Evolutionary conservation across 2,888 invertebrate species (phyloP), one percentile per base, ranked within the genome.

Genomic region (Lochmaea crataegi): DNA sequence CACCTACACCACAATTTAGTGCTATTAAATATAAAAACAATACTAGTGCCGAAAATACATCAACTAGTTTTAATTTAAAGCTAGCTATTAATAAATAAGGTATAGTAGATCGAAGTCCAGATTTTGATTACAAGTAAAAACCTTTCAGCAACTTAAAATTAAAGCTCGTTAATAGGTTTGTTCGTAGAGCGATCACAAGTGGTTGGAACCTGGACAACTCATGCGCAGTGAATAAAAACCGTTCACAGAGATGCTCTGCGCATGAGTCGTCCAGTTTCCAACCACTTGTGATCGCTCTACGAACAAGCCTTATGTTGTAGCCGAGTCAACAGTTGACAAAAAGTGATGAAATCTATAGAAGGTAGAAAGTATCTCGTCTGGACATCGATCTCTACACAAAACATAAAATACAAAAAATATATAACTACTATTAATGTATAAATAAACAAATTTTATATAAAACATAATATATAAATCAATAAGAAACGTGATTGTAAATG

Each of bases 1-100:
- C 67, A 72, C 75, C 72, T 72, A 72, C 70, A 75, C 72, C 72
- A 71, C 26, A 71, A 12, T 64, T 68, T 51, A 73, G 72, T 73
- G 72, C 72, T 51, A 42, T 64, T 69, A 64, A 69, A 63, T 61
- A 38, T 38, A 51, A 71, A 60, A 71, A 68, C 18, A 58, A 71
- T 68, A 63, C 45, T 65, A 74, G 67, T 71, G 68, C 67, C 57
- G 58, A 41, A 57, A 56, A 51, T n/a, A 51, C 48, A 51, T 18
- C 32, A 41, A 48, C 32, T 53, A 53, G 56, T 32, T 53, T 51
- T 26, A 51, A 65, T 22, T 22, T 65, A 51, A 53, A 66, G 51
- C 53, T 65, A 38, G 56, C 66, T 65, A 60, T 26, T 60, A 60
- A 14, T 26, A 60, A 60, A 32, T 10, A 60, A 45, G 14, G 45